A percentile compares a stretch with the other conserved stretches of the same genome.
Evolutionary conservation across 2,888 invertebrate species (phyloP).

Genomic region (Synanthedon vespiformis): DNA sequence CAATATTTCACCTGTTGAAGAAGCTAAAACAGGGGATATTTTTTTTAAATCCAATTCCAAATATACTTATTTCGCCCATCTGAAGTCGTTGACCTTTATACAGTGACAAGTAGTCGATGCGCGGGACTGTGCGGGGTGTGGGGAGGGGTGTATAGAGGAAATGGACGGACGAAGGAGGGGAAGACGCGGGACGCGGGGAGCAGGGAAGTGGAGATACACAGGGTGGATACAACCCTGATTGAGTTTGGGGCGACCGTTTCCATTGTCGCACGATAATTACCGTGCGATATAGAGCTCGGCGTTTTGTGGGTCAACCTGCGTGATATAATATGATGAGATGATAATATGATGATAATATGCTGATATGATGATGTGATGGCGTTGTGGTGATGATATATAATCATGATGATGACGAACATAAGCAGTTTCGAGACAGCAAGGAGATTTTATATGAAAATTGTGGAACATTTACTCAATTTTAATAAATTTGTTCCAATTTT

Average conservation of each 20-base stretch:
- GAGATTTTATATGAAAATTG: no score
- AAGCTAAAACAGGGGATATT: neutral
- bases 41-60: neutral
- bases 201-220: slow-evolving; percentile 6
- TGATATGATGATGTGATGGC: no score
- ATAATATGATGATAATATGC: no score
- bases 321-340: no score
- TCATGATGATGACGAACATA: no score
- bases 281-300: no score
- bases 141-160: slow-evolving; percentile 1
- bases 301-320: no score
- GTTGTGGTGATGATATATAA: no score
- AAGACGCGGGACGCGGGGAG: slow-evolving; percentile 5
- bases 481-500: no score
- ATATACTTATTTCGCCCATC: slow-evolving; percentile 9
- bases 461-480: no score
- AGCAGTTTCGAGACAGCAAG: no score
- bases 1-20: neutral
- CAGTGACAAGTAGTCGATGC: slow-evolving; percentile 18
- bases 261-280: slow-evolving; percentile 16
- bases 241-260: slow-evolving; percentile 11
- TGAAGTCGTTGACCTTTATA: slow-evolving; percentile 45
- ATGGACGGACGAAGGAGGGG: neutral
- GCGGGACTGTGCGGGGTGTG: slow-evolving; percentile 7
- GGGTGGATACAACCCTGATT: slow-evolving; percentile 16